Evolutionary conservation across 2,797 vertebrate species (phyloP), one percentile per base, ranked within the genome.

Genomic region (Lepilemur ruficaudatus): DNA sequence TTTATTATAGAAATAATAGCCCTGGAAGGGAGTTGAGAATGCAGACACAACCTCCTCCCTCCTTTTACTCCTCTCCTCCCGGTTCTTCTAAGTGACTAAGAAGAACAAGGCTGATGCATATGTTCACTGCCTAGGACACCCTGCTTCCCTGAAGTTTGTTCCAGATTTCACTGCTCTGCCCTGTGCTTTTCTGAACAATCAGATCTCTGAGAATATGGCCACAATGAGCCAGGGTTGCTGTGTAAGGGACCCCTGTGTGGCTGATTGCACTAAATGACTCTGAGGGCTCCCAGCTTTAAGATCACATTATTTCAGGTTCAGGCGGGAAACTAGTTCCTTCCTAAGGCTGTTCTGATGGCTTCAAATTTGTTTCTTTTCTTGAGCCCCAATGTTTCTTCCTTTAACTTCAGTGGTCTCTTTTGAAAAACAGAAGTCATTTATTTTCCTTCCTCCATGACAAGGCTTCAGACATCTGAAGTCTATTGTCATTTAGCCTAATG

Each of bases 311-410:
- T 91, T 90, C 81, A 78, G 9, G 28, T 80, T 79, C 61, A 41
- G 12, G 23, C 17, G 55, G 69, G 12, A 20, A 72, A 55, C 32
- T 32, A 12, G 6, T 46, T 70, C 52, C 55, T 78, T 83, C 10
- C 2, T 0, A 3, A 23, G 11, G 15, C 10, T 52, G 28, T 89
- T 91, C 52, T 65, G 17, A 52, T 81, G 70, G 23, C 70, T 94
- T 89, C 55, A 86, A 14, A n/a, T 92, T 50, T 8, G 23, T 59
- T 94, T 55, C 11, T 86, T 79, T 72, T 61, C 78, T 93, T 72
- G 46, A 76, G 35, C 5, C 7, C 59, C 59, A 7, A 17, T 89
- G 0, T 43, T 89, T 46, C 43, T 92, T 50, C 32, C 94, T 92
- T 95, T 75, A 72, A 80, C 52, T 48, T 86, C 10, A 18, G n/a